Evolutionary conservation across 2,888 invertebrate species (phyloP), one percentile per base, ranked within the genome.

Genomic region (Teinopalpus imperialis): DNA sequence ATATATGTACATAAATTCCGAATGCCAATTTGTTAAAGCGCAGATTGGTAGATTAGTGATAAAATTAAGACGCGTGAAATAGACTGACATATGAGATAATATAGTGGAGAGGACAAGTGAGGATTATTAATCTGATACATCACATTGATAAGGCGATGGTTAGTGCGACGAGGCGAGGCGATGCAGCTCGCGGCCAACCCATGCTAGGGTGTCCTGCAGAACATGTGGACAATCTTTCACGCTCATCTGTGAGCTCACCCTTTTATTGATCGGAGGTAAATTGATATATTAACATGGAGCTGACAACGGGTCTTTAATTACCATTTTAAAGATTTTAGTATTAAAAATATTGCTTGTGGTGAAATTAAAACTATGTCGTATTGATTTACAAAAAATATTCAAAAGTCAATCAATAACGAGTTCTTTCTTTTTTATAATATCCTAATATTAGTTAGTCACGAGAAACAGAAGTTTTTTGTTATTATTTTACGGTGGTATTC

Each of bases 191-290:
- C 59, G 66, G 66, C 66, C 63, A 69, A 69, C 68, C 61, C 70
- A 56, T 69, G 61, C 57, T 61, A 68, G 74, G 74, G 74, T 59
- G 65, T 64, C 66, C 67, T 57, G 62, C 57, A 65, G 75, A 85
- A 87, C 88, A 88, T 88, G 88, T 87, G 87, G 88, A 88, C 88
- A 87, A 88, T 87, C 83, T 86, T 88, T 86, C 83, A 87, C 85
- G 88, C 87, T 87, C 88, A 86, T 87, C 81, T 86, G 87, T 86
- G 78, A 66, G 57, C 72, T 75, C 86, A 87, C 87, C 87, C 86
- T 85, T 85, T 81, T 81, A 79, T 81, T 77, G 73, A 71, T 62
- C 61, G 62, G 67, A 71, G 74, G 77, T 73, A 63, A 66, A 59
- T 47, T 53, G 69, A 45, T 48, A 51, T 64, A 52, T 48, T 70